These are phyloP conservation scores for Axis porcinus DNA, from an alignment of 2,113 vertebrate species.

Conservation along the genomic window DNA sequence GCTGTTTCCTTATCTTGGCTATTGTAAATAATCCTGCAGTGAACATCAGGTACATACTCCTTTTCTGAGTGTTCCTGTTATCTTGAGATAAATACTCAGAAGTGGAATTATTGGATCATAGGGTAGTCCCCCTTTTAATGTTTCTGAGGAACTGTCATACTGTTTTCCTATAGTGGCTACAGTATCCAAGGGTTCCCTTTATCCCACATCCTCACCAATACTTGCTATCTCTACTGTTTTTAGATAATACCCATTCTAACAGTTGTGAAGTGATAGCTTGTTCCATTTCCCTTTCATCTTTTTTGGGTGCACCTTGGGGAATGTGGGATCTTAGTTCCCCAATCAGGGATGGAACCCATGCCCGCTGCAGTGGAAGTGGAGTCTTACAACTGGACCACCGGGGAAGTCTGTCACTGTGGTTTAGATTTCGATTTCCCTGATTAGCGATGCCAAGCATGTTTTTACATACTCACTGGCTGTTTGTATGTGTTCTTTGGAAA, in stretches of 20 bases:
- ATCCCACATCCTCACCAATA: neutral
- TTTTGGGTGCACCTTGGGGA: neutral
- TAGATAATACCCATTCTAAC: neutral
- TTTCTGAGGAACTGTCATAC: neutral
- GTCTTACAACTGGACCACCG: neutral
- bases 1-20: neutral
- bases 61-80: neutral
- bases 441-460: neutral
- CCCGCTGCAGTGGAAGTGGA: neutral
- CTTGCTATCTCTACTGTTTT: neutral
- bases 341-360: neutral
- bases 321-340: neutral
- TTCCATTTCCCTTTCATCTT: neutral
- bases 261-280: neutral
- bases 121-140: neutral
- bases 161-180: neutral
- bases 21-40: neutral
- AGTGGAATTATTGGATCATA: neutral
- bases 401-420: neutral
- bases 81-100: neutral
- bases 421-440: neutral
- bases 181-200: neutral
- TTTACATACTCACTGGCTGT: neutral
- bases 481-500: neutral
- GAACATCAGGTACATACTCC: neutral